Percentiles rank a stretch among this genome's conserved stretches.
Conservation (phyloP, 2,797 vertebrate species). For the Loriculus beryllinus region DNA sequence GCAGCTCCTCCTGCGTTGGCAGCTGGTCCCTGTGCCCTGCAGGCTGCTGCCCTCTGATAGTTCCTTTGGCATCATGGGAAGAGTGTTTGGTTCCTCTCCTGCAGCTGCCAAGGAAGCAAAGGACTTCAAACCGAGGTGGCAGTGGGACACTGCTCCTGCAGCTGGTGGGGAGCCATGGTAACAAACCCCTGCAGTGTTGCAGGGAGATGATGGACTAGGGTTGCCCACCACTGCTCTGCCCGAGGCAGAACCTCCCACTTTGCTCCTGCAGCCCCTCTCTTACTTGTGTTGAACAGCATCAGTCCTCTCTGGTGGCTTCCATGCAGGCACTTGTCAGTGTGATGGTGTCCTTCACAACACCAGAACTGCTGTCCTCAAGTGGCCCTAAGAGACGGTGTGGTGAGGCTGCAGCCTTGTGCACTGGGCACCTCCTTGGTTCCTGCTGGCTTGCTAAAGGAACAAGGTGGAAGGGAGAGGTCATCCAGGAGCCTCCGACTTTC, state of each 20-base stretch:
- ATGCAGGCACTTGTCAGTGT: rapidly evolving
- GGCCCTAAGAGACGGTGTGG: rapidly evolving
- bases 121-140: not conserved
- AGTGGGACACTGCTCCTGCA: not conserved
- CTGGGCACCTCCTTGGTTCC: not conserved
- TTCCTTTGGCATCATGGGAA: not conserved
- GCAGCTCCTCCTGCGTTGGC: not conserved
- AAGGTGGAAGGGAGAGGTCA: not conserved
- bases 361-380: not conserved
- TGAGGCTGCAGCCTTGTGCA: not conserved
- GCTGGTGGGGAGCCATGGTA: not conserved
- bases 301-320: not conserved
- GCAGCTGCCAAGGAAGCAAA: rapidly evolving
- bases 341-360: not conserved
- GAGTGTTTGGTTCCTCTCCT: not conserved
- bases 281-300: not conserved
- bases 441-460: not conserved
- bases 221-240: not conserved
- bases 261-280: not conserved
- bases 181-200: not conserved
- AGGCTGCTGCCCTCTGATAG: not conserved
- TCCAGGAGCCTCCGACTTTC: not conserved
- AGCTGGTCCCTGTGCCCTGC: not conserved
- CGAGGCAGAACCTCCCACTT: not conserved
- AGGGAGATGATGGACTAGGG: not conserved